Evolutionary conservation across 30 jellyfish, hydroid and myxozoan species (phyloP), one percentile per base, ranked within the genome.

Genomic region (Aurelia aurita complex sp. Pacific): DNA sequence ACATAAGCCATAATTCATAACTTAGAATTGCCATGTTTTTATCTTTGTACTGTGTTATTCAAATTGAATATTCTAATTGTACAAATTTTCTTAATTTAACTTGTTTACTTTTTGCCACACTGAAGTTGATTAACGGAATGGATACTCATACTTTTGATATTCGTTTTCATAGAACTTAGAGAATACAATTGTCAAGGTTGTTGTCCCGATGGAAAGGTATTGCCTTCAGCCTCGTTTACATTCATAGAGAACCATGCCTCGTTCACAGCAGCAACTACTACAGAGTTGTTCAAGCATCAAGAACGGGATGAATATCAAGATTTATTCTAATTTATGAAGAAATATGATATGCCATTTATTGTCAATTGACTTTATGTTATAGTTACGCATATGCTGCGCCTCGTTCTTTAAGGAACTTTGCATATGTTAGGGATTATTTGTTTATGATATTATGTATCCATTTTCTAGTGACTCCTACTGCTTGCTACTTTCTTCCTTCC

Each of bases 141-240:
- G 90, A 87, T 79, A 67, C 90, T 87, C 60, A 87, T 94, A 82
- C 65, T 75, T 93, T 69, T 93, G 94, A 84, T 94, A 68, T 89
- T 74, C 88, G 53, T 89, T 84, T 93, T 94, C 96, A 62, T 94
- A 94, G 98, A 88, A 94, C 85, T 88, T 94, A 94, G 98, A 94
- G 96, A 94, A 78, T 86, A 88, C 98, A 36, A 97, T 94, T 77
- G 97, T 94, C 92, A 94, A 94, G 94, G 98, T 94, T 85, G 97
- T 94, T 67, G 80, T 94, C 85, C 98, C 98, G 81, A 94, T 95
- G 82, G 98, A 94, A 94, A 94, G 98, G 98, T 94, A 94, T 69
- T 83, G 77, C 90, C 40, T 80, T 79, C 96, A 73, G 80, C 96
- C 81, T 69, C 85, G 90, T 59, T 76, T 76, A 87, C 85, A 74